These are phyloP conservation scores for Scyliorhinus canicula DNA, from an alignment of 2,797 vertebrate genomes.

Conservation along the genomic window DNA sequence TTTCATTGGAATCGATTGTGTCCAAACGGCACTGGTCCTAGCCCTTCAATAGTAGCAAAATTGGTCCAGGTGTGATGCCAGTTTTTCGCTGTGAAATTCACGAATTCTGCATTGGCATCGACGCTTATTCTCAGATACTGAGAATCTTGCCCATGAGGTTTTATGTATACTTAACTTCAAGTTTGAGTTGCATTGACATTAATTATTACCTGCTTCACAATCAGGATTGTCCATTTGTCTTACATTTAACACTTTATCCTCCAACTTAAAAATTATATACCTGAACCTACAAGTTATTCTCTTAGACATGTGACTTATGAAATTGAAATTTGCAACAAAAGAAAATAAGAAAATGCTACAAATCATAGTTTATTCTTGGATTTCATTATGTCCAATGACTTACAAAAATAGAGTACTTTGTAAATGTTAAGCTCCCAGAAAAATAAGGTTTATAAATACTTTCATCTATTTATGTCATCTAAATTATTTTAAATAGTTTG, in stretches of 20 bases:
- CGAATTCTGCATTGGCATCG: no score
- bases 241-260: not conserved
- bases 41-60: no score
- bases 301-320: not conserved
- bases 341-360: not conserved
- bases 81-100: no score
- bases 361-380: conserved; percentile 7
- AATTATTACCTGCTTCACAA: not conserved
- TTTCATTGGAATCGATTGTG: no score
- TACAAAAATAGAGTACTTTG: not conserved
- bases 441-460: not conserved
- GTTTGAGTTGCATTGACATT: not conserved
- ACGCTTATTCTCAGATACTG: not conserved
- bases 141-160: not conserved
- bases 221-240: not conserved
- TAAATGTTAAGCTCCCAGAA: not conserved
- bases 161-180: not conserved
- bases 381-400: not conserved
- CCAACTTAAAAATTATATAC: not conserved
- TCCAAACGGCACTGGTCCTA: no score
- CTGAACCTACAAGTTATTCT: not conserved
- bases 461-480: not conserved
- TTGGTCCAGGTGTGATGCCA: no score
- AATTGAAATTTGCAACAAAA: not conserved
- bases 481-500: not conserved